These are phyloP conservation scores for Coenobita brevimanus DNA, from an alignment of 1,140 invertebrate genomes.

Conservation along the genomic window DNA sequence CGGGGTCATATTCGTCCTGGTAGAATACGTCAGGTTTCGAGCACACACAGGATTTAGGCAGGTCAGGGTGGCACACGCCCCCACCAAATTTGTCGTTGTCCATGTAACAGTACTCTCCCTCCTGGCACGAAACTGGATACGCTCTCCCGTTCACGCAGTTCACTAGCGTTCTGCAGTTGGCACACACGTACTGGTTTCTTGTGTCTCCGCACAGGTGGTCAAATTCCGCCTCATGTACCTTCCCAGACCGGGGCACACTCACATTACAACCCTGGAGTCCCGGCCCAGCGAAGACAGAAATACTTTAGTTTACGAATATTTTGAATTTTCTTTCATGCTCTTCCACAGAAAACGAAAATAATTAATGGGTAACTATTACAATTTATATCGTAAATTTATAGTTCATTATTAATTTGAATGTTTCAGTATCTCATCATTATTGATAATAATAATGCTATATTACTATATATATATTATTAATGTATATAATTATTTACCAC, in stretches of 20 bases:
- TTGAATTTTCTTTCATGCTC: neutral
- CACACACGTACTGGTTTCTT: slow-evolving; percentile 21
- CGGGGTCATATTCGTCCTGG: neutral
- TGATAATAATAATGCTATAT: too few relatives aligned
- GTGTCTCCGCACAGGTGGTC: slow-evolving; percentile 3
- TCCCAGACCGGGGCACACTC: neutral
- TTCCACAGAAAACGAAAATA: neutral
- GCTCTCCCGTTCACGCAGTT: slow-evolving; percentile 28
- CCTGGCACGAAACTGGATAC: neutral
- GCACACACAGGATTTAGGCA: neutral
- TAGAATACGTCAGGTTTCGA: neutral
- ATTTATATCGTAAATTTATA: too few relatives aligned
- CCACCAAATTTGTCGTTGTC: neutral
- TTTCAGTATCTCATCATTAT: too few relatives aligned
- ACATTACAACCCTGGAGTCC: slow-evolving; percentile 30
- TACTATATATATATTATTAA: too few relatives aligned
- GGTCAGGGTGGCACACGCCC: slow-evolving; percentile 7
- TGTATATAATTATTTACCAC: too few relatives aligned
- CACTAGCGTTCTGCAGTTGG: slow-evolving; percentile 18
- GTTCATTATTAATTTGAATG: too few relatives aligned
- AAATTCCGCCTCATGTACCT: neutral
- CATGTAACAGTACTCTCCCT: slow-evolving; percentile 1
- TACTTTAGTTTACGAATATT: neutral
- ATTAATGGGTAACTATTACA: too few relatives aligned
- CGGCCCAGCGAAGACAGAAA: too few relatives aligned